phyloP scores from a whole-genome alignment of 2,113 vertebrate genomes.

The Cottus gobio region DNA sequence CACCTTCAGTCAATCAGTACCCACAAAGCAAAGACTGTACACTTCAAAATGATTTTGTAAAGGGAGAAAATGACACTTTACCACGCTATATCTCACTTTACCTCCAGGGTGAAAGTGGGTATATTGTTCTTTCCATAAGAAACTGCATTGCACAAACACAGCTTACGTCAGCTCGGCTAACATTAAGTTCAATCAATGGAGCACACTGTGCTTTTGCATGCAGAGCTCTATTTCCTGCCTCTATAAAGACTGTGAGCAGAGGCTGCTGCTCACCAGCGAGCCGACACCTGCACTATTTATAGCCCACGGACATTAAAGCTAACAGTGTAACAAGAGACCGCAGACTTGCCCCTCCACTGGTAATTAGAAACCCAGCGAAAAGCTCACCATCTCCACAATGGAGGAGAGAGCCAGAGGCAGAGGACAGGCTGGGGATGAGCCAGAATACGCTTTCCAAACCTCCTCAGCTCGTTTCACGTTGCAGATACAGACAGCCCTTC shows the following conservation, averaged over 20 bases:
- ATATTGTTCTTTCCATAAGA: conserved; percentile 3
- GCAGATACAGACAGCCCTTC: not conserved
- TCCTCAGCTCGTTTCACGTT: conserved; percentile 26
- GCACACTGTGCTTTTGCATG: conserved; percentile 15
- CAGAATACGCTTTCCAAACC: conserved; percentile 21
- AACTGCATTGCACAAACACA: conserved; percentile 17
- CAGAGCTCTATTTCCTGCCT: conserved; percentile 42
- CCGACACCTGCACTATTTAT: conserved; percentile 74
- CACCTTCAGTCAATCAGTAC: not conserved
- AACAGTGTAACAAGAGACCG: conserved; percentile 68
- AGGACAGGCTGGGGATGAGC: conserved; percentile 17
- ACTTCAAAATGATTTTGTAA: not conserved
- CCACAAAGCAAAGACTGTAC: not conserved
- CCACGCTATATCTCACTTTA: not conserved
- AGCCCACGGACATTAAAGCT: conserved; percentile 65
- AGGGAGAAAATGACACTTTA: not conserved
- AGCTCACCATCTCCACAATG: conserved; percentile 43
- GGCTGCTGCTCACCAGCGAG: conserved; percentile 54
- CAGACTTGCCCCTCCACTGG: conserved; percentile 55
- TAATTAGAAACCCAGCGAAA: conserved; percentile 70
- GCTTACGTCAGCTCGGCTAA: conserved; percentile 25
- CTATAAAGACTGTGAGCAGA: conserved; percentile 26
- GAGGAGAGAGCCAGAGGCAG: conserved; percentile 31
- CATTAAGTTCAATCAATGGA: conserved; percentile 44
- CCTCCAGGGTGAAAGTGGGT: not conserved